Evolutionary conservation across 2,888 invertebrate species (phyloP).

Genomic region (Ctena decussata): DNA sequence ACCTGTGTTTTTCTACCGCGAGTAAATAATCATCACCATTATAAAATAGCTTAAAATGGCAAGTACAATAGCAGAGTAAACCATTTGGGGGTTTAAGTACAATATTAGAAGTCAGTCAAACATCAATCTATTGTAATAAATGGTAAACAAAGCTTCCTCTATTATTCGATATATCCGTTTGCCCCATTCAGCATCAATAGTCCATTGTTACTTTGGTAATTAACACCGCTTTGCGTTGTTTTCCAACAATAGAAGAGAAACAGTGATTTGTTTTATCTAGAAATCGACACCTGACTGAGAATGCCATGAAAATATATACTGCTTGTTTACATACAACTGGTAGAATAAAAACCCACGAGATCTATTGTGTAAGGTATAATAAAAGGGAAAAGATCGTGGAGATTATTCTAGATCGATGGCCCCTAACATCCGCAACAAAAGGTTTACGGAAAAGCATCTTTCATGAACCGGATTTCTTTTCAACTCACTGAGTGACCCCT

Average conservation of each 20-base stretch:
- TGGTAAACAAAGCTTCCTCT: neutral
- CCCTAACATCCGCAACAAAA: slow-evolving; percentile 1
- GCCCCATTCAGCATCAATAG: slow-evolving; percentile 44
- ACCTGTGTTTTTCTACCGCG: neutral
- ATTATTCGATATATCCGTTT: slow-evolving; percentile 19
- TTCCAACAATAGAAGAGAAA: slow-evolving; percentile 74
- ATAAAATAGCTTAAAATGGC: slow-evolving; percentile 9
- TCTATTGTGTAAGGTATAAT: slow-evolving; percentile 20
- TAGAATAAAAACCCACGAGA: slow-evolving; percentile 13
- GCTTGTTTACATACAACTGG: slow-evolving; percentile 31
- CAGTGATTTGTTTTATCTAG: slow-evolving; percentile 61
- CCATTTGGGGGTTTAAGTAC: neutral
- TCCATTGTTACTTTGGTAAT: slow-evolving; percentile 59
- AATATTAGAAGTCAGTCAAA: neutral
- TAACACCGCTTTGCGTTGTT: slow-evolving; percentile 66
- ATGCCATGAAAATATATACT: slow-evolving; percentile 60
- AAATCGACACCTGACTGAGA: slow-evolving; percentile 48
- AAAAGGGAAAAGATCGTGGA: slow-evolving; percentile 21
- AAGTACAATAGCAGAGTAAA: neutral
- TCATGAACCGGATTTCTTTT: neutral
- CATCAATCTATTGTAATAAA: slow-evolving; percentile 5
- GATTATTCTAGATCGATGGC: slow-evolving; percentile 7
- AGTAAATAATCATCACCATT: neutral
- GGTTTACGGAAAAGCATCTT: neutral
- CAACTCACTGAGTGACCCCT: neutral